A percentile compares a stretch with the other conserved stretches of the same genome.
phyloP scores from a whole-genome alignment of 2,113 vertebrate genomes.

The Aspiorhynchus laticeps region DNA sequence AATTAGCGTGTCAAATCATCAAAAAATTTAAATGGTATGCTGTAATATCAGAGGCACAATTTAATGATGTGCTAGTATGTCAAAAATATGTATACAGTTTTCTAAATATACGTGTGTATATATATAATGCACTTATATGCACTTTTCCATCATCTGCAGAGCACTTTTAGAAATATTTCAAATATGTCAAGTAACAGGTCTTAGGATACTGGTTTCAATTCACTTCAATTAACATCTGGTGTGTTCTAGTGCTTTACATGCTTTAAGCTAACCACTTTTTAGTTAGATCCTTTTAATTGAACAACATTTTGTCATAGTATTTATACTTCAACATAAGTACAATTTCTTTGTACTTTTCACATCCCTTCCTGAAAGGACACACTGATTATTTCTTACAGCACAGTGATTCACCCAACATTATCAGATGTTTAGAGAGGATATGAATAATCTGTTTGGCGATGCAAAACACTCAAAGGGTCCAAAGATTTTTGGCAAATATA shows the following conservation, averaged over 20 bases:
- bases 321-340: neutral
- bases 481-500: neutral
- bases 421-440: neutral
- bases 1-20: neutral
- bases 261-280: neutral
- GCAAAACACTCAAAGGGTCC: neutral
- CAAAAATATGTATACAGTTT: neutral
- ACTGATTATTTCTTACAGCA: neutral
- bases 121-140: neutral
- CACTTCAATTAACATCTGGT: neutral
- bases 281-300: neutral
- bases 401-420: neutral
- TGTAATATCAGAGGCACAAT: neutral
- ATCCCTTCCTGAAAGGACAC: neutral
- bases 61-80: neutral
- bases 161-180: neutral
- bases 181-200: neutral
- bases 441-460: neutral
- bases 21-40: neutral
- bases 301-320: neutral
- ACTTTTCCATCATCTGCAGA: neutral
- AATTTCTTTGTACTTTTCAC: neutral
- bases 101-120: neutral
- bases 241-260: neutral
- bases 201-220: neutral